Evolutionary conservation across 2,113 vertebrate species (phyloP).

Genomic region (Oncorhynchus keta): DNA sequence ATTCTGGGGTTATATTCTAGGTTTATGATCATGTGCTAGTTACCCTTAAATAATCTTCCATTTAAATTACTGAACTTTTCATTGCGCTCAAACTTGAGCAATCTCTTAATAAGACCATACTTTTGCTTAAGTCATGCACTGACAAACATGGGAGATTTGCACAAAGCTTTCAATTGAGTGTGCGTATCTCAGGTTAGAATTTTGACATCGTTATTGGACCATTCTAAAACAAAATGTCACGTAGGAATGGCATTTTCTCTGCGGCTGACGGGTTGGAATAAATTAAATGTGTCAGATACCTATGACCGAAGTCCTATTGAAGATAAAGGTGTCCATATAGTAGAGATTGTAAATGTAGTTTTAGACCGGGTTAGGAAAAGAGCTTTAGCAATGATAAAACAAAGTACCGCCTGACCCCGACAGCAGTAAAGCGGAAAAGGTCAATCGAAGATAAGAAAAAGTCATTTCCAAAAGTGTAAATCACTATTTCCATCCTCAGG

Average conservation of each 20-base stretch:
- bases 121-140: not conserved
- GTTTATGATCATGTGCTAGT: too few relatives aligned
- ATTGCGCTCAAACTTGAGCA: too few relatives aligned
- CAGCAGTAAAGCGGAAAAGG: too few relatives aligned
- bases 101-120: too few relatives aligned
- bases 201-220: too few relatives aligned
- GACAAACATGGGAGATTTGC: slow-evolving; percentile 8
- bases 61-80: too few relatives aligned
- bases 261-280: slow-evolving; percentile 1
- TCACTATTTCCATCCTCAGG: not conserved
- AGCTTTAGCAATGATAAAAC: slow-evolving; percentile 34
- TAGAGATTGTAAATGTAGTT: slow-evolving; percentile 31
- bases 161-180: too few relatives aligned
- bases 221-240: not conserved
- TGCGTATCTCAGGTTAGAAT: too few relatives aligned
- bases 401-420: too few relatives aligned
- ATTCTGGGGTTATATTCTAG: too few relatives aligned
- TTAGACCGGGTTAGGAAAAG: slow-evolving; percentile 50
- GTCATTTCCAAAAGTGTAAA: too few relatives aligned
- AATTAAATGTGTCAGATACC: slow-evolving; percentile 40
- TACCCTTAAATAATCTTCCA: too few relatives aligned
- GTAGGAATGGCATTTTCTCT: not conserved
- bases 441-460: slow-evolving; percentile 27
- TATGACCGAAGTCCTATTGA: slow-evolving; percentile 10
- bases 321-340: slow-evolving; percentile 47